phyloP scores from a whole-genome alignment of 64 coral and sea anemone species.

The Porites lutea region DNA sequence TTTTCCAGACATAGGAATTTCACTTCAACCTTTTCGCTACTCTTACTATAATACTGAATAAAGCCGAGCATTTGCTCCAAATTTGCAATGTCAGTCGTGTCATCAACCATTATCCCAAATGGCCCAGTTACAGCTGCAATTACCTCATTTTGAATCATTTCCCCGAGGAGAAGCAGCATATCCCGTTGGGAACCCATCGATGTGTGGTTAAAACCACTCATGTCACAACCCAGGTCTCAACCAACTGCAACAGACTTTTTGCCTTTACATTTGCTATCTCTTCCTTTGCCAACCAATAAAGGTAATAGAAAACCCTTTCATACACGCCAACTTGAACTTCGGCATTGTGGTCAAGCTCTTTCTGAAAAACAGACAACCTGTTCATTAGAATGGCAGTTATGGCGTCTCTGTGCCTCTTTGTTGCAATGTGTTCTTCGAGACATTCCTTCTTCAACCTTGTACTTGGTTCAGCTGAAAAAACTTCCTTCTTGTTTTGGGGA shows the following conservation, averaged over 20 bases:
- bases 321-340: neutral
- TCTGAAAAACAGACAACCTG: conserved; percentile 41
- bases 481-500: conserved; percentile 32
- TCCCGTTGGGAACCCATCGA: neutral
- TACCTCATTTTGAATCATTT: conserved; percentile 15
- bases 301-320: conserved; percentile 5
- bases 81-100: conserved; percentile 16
- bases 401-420: conserved; percentile 52
- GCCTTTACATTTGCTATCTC: neutral
- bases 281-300: conserved; percentile 33
- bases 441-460: conserved; percentile 4
- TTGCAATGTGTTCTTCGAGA: conserved; percentile 31
- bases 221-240: neutral
- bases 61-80: conserved; percentile 2
- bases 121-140: conserved; percentile 17
- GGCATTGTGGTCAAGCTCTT: conserved; percentile 16
- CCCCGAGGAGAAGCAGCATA: conserved; percentile 4
- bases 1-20: neutral
- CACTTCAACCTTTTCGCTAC: conserved; percentile 6
- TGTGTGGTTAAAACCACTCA: conserved; percentile 1
- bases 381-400: conserved; percentile 24
- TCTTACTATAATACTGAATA: conserved; percentile 7
- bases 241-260: neutral
- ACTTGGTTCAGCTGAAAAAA: neutral
- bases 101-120: conserved; percentile 17